phyloP scores from a whole-genome alignment of 2,888 invertebrate species.

The Netelia virgata region DNA sequence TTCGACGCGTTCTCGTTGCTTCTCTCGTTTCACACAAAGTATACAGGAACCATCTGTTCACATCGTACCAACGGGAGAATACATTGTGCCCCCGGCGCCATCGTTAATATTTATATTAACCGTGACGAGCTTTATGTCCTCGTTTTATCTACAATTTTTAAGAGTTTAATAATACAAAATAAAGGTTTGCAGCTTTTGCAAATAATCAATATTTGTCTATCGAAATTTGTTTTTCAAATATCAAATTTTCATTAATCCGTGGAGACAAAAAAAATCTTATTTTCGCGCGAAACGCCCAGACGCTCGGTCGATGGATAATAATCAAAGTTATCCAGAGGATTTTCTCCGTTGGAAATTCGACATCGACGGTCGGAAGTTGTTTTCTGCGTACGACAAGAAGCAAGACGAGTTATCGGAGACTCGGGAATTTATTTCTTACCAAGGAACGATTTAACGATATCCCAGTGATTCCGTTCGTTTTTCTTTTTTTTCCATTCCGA shows the following conservation, averaged over 20 bases:
- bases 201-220: too few species aligned
- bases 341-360: not conserved
- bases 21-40: constrained; percentile 8
- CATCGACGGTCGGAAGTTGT: constrained; percentile 7
- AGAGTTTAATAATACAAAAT: too few species aligned
- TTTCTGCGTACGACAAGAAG: not conserved
- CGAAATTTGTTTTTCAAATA: too few species aligned
- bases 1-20: constrained; percentile 1
- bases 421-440: not conserved
- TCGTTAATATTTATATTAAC: constrained; percentile 7
- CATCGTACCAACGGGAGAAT: constrained; percentile 7
- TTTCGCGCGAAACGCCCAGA: too few species aligned
- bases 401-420: not conserved
- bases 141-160: not conserved
- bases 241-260: too few species aligned
- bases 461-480: not conserved
- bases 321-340: too few species aligned
- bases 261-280: too few species aligned
- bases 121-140: not conserved
- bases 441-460: constrained; percentile 10
- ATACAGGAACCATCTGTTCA: constrained; percentile 47
- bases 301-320: too few species aligned
- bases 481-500: not conserved
- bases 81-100: constrained; percentile 28
- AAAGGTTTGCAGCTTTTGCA: too few species aligned